Evolutionary conservation across 2,888 invertebrate genomes (phyloP), one percentile per base, ranked within the genome.

Genomic region (Spilosoma lubricipeda): DNA sequence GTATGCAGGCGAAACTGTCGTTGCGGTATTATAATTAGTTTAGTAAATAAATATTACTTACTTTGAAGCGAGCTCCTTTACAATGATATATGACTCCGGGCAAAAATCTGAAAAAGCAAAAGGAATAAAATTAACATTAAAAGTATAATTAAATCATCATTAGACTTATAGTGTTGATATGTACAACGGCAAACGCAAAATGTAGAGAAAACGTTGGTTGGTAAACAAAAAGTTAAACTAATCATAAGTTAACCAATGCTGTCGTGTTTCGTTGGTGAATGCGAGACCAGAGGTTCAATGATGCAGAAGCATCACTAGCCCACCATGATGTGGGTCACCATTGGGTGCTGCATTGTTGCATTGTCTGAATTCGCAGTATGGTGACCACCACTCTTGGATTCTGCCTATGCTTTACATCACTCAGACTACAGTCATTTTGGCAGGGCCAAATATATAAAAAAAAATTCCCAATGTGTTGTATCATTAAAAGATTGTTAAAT

Each of bases 241-340:
- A 94, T 94, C 94, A 94, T 92, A 94, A 94, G 93, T 94, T 94
- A n/a, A n/a, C n/a, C n/a, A n/a, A n/a, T n/a, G n/a, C n/a, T n/a
- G n/a, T n/a, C n/a, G n/a, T n/a, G n/a, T n/a, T n/a, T n/a, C n/a
- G n/a, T n/a, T n/a, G n/a, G n/a, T n/a, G n/a, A n/a, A n/a, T n/a
- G n/a, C n/a, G n/a, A n/a, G n/a, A n/a, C n/a, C n/a, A n/a, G n/a
- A n/a, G n/a, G n/a, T n/a, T n/a, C n/a, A n/a, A n/a, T n/a, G n/a
- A n/a, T n/a, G n/a, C n/a, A n/a, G n/a, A n/a, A n/a, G n/a, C n/a
- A n/a, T n/a, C n/a, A n/a, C n/a, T n/a, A n/a, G n/a, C n/a, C n/a
- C n/a, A n/a, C n/a, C n/a, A n/a, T n/a, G n/a, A n/a, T n/a, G n/a
- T n/a, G n/a, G n/a, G n/a, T n/a, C n/a, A n/a, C n/a, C n/a, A n/a